Evolutionary conservation across 2,888 invertebrate genomes (phyloP).

Genomic region (Sycophila texana): DNA sequence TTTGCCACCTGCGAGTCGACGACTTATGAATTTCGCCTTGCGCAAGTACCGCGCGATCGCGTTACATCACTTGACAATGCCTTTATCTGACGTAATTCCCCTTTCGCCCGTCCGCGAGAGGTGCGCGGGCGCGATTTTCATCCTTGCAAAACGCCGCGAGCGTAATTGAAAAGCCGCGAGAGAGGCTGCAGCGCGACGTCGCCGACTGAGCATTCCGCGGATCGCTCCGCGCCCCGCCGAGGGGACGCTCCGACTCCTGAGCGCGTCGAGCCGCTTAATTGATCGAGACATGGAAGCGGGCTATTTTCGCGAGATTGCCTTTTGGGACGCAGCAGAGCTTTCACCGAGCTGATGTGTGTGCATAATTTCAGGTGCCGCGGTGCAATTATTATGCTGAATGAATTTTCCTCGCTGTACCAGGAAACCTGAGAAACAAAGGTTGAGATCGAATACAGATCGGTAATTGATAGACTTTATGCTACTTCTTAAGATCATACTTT

Average conservation of each 20-base stretch:
- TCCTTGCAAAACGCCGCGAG: slow-evolving; percentile 35
- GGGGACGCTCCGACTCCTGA: background rate
- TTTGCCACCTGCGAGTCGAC: background rate
- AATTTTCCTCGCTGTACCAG: too few relatives aligned
- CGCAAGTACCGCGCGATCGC: slow-evolving; percentile 54
- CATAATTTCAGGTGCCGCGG: too few relatives aligned
- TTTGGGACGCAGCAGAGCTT: background rate
- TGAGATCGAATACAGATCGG: too few relatives aligned
- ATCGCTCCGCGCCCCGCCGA: background rate
- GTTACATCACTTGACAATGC: slow-evolving; percentile 63
- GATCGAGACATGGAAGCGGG: background rate
- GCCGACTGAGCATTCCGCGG: background rate
- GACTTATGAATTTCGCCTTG: slow-evolving; percentile 37
- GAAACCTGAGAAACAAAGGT: too few relatives aligned
- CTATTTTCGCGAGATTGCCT: background rate
- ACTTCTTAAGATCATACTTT: too few relatives aligned
- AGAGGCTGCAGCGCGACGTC: background rate
- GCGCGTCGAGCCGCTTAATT: background rate
- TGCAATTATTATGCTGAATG: too few relatives aligned
- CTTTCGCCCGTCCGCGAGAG: slow-evolving; percentile 25
- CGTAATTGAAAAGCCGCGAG: slow-evolving; percentile 22
- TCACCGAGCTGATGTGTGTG: background rate
- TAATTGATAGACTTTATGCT: too few relatives aligned
- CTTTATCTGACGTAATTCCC: slow-evolving; percentile 40
- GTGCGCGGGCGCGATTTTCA: slow-evolving; percentile 34